These are phyloP conservation scores for Siphamia tubifer DNA, from an alignment of 2,113 vertebrate genomes.

Conservation along the genomic window DNA sequence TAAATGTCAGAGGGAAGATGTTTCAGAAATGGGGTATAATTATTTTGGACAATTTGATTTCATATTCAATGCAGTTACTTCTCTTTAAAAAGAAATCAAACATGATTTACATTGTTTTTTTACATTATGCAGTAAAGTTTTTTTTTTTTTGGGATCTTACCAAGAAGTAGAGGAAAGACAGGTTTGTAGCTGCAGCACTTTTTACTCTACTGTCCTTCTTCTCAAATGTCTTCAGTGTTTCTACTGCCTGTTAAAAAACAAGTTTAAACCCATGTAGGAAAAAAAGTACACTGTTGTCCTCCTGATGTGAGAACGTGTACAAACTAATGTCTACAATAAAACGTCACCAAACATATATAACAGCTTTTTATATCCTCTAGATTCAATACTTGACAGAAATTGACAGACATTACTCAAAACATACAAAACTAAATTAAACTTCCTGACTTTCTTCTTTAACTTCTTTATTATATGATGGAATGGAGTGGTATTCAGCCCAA, in stretches of 20 bases:
- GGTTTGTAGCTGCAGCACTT: constrained; percentile 95
- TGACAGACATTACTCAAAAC: too few relatives aligned
- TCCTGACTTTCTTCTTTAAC: too few relatives aligned
- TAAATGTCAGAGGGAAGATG: neutral
- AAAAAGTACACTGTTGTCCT: neutral
- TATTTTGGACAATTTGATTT: too few relatives aligned
- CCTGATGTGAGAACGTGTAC: neutral
- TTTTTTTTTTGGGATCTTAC: constrained; percentile 72
- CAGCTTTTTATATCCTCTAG: neutral
- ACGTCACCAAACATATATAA: neutral
- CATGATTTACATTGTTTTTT: too few relatives aligned
- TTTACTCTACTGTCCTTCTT: constrained; percentile 97
- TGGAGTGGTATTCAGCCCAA: too few relatives aligned
- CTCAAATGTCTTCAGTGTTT: constrained; percentile 95
- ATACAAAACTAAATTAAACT: too few relatives aligned
- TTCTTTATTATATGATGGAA: too few relatives aligned
- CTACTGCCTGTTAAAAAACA: constrained; percentile 83
- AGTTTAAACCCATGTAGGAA: neutral
- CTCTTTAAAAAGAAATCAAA: neutral
- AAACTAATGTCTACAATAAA: neutral
- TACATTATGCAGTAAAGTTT: too few relatives aligned
- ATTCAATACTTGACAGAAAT: neutral
- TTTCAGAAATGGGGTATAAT: too few relatives aligned
- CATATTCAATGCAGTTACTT: too few relatives aligned
- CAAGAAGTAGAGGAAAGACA: constrained; percentile 93